Conservation (phyloP, 2,888 invertebrate genomes). For the Iphiclides podalirius region DNA sequence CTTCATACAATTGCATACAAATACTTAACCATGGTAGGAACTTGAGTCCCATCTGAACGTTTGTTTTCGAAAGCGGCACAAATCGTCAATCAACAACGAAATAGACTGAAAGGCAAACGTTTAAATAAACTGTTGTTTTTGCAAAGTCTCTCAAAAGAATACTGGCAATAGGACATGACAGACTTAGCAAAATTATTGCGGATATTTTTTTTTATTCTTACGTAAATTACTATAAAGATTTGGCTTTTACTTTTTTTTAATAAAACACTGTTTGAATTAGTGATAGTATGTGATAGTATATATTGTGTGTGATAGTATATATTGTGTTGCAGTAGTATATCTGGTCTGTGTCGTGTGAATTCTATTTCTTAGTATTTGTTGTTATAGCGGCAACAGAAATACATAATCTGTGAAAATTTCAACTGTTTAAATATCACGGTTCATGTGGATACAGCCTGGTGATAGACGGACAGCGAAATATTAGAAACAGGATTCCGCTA, state of each 20-base stretch:
- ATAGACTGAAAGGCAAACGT: conserved; percentile 26
- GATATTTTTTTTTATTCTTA: neutral
- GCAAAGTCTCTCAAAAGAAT: conserved; percentile 12
- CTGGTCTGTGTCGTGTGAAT: too few relatives aligned
- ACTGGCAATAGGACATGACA: conserved; percentile 12
- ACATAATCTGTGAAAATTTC: too few relatives aligned
- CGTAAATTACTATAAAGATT: neutral
- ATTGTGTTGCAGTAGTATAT: too few relatives aligned
- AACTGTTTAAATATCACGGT: too few relatives aligned
- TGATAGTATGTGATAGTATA: too few relatives aligned
- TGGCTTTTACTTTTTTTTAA: neutral
- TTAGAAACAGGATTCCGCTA: too few relatives aligned
- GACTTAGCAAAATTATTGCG: neutral
- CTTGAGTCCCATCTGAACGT: conserved; percentile 29
- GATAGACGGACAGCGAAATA: too few relatives aligned
- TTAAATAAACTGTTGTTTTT: conserved; percentile 26
- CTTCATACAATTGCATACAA: conserved; percentile 30
- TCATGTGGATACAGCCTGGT: too few relatives aligned
- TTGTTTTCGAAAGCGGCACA: conserved; percentile 24
- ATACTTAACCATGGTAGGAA: conserved; percentile 30
- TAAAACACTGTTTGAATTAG: neutral
- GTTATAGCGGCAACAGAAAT: too few relatives aligned
- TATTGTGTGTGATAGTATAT: too few relatives aligned
- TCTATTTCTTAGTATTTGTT: too few relatives aligned
- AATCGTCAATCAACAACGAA: conserved; percentile 24